Percentiles rank a stretch among this genome's conserved stretches.
phyloP scores from a whole-genome alignment of 2,888 invertebrate species.

The Muscina levida region DNA sequence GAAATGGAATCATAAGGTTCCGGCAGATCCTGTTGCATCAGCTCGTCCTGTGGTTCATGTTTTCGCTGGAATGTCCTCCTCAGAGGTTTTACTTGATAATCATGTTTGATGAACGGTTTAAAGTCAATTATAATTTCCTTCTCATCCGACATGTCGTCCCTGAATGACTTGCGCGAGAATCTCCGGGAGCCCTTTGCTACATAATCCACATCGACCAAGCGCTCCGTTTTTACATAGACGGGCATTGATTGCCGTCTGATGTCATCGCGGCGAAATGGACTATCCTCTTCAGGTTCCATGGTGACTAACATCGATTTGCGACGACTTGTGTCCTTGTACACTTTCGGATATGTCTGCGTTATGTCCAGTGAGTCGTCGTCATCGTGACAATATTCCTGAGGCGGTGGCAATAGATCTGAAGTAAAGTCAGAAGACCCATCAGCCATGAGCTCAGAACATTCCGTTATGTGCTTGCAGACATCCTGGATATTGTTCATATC shows the following conservation, averaged over 20 bases:
- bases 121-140: slow-evolving; percentile 93
- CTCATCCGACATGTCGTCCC: slow-evolving; percentile 80
- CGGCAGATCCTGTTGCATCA: slow-evolving; percentile 20
- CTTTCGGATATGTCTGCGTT: slow-evolving; percentile 65
- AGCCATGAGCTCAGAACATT: slow-evolving; percentile 76
- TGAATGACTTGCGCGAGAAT: slow-evolving; percentile 59
- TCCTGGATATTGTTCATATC: slow-evolving; percentile 76
- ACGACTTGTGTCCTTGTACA: slow-evolving; percentile 63
- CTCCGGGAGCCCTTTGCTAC: slow-evolving; percentile 72
- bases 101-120: slow-evolving; percentile 86
- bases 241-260: slow-evolving; percentile 76
- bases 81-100: slow-evolving; percentile 82
- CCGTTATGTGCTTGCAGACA: slow-evolving; percentile 77
- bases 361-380: slow-evolving; percentile 70
- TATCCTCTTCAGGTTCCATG: slow-evolving; percentile 52
- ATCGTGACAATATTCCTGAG: slow-evolving; percentile 72
- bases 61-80: slow-evolving; percentile 81
- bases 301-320: slow-evolving; percentile 74
- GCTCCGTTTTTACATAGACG: slow-evolving; percentile 74
- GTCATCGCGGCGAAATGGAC: slow-evolving; percentile 74
- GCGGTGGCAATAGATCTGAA: slow-evolving; percentile 72
- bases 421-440: slow-evolving; percentile 73
- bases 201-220: slow-evolving; percentile 73
- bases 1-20: slow-evolving; percentile 56
- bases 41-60: slow-evolving; percentile 30